Percentiles rank a stretch among this genome's conserved stretches.
Conservation (phyloP, 2,888 invertebrate species). For the Drosophila subsilvestris region DNA sequence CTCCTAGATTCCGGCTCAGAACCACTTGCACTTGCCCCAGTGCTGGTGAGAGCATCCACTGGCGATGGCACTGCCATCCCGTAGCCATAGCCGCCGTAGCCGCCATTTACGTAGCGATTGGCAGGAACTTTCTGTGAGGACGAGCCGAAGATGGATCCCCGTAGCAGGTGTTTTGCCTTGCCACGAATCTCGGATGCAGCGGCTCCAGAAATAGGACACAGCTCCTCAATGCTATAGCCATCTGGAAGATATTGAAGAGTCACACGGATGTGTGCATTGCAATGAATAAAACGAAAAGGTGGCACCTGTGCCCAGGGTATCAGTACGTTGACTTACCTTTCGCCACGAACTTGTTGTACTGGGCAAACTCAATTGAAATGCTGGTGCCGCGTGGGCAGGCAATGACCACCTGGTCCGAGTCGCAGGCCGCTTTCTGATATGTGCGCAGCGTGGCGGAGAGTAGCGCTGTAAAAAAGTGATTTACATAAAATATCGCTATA, state of each 20-base stretch:
- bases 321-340: constrained; percentile 76
- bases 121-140: constrained; percentile 76
- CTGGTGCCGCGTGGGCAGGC: constrained; percentile 97
- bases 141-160: constrained; percentile 82
- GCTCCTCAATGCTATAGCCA: constrained; percentile 82
- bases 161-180: constrained; percentile 79
- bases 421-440: constrained; percentile 96
- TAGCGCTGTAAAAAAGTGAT: constrained; percentile 87
- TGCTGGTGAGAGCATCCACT: constrained; percentile 43
- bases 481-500: background rate
- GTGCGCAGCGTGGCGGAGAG: constrained; percentile 95
- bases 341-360: constrained; percentile 86
- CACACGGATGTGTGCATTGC: background rate
- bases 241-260: constrained; percentile 64
- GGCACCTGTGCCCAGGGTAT: too few species aligned
- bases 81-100: constrained; percentile 64
- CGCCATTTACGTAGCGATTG: constrained; percentile 78
- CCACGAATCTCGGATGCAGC: constrained; percentile 71
- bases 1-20: constrained; percentile 30
- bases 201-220: constrained; percentile 73
- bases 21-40: constrained; percentile 23
- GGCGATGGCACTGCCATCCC: constrained; percentile 34
- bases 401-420: constrained; percentile 93
- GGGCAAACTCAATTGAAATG: constrained; percentile 95
- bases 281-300: background rate